Conservation (phyloP, 2,888 invertebrate genomes). For the Lithophane semibrunnea region DNA sequence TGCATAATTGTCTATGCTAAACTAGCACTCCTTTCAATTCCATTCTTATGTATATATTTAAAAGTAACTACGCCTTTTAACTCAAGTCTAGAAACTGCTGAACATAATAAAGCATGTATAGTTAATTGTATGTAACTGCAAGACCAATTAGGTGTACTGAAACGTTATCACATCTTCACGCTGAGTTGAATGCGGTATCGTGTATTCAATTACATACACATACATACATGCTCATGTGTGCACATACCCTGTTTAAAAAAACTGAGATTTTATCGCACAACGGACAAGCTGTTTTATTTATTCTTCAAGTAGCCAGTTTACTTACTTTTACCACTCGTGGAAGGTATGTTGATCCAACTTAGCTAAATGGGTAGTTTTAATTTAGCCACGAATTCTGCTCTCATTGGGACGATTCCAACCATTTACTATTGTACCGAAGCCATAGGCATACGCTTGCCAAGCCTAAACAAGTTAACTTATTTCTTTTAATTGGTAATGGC, state of each 20-base stretch:
- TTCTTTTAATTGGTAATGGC: conserved; percentile 44
- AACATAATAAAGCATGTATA: conserved; percentile 41
- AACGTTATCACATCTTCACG: conserved; percentile 67
- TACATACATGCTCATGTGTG: background rate
- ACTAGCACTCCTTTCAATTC: conserved; percentile 32
- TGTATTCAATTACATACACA: conserved; percentile 53
- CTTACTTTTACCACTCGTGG: conserved; percentile 20
- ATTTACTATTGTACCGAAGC: conserved; percentile 45
- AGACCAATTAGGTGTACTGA: conserved; percentile 60
- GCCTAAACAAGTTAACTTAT: conserved; percentile 39
- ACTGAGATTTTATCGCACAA: conserved; percentile 54
- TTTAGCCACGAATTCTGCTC: conserved; percentile 44
- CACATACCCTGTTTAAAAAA: conserved; percentile 38
- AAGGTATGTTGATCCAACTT: conserved; percentile 36
- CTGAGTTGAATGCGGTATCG: conserved; percentile 54
- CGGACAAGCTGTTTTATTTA: conserved; percentile 49
- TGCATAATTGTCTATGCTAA: conserved; percentile 33
- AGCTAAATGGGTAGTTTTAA: conserved; percentile 33
- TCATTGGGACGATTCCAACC: conserved; percentile 60
- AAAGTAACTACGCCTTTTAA: conserved; percentile 14
- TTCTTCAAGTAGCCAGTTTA: conserved; percentile 40
- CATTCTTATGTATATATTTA: background rate
- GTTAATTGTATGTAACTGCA: conserved; percentile 57
- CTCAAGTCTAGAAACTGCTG: conserved; percentile 27
- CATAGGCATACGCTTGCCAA: conserved; percentile 49